A percentile compares a stretch with the other conserved stretches of the same genome.
Conservation (phyloP, 2,888 invertebrate species). For the Willowsia nigromaculata region DNA sequence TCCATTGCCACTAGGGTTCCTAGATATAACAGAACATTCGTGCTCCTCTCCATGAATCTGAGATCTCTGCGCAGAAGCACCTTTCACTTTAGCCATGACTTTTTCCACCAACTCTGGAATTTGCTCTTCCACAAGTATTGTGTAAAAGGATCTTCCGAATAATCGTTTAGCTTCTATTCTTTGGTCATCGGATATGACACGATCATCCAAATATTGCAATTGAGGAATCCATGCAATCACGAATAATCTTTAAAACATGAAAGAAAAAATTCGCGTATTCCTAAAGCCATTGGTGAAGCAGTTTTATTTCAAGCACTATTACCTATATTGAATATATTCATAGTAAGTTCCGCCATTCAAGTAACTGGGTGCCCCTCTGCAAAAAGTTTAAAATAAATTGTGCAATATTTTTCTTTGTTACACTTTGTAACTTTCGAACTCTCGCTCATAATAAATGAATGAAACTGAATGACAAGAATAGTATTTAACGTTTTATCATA, state of each 20-base stretch:
- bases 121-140: conserved; percentile 69
- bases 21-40: conserved; percentile 36
- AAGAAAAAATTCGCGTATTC: too few relatives aligned
- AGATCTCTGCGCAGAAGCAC: not conserved
- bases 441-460: too few relatives aligned
- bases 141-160: conserved; percentile 81
- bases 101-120: conserved; percentile 70
- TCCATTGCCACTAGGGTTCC: not conserved
- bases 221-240: conserved; percentile 87
- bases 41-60: not conserved
- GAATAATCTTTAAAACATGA: conserved; percentile 83
- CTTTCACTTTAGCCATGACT: conserved; percentile 12
- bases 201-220: conserved; percentile 87
- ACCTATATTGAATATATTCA: conserved; percentile 90
- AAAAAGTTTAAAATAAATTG: not conserved
- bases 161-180: conserved; percentile 84
- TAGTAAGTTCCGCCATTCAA: conserved; percentile 88
- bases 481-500: too few relatives aligned
- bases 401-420: too few relatives aligned
- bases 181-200: conserved; percentile 86
- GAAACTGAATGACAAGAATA: too few relatives aligned
- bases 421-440: too few relatives aligned
- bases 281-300: too few relatives aligned
- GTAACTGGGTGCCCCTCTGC: conserved; percentile 86
- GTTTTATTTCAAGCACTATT: too few relatives aligned